phyloP scores from a whole-genome alignment of 2,888 invertebrate species.

The Hoplodrina blanda region DNA sequence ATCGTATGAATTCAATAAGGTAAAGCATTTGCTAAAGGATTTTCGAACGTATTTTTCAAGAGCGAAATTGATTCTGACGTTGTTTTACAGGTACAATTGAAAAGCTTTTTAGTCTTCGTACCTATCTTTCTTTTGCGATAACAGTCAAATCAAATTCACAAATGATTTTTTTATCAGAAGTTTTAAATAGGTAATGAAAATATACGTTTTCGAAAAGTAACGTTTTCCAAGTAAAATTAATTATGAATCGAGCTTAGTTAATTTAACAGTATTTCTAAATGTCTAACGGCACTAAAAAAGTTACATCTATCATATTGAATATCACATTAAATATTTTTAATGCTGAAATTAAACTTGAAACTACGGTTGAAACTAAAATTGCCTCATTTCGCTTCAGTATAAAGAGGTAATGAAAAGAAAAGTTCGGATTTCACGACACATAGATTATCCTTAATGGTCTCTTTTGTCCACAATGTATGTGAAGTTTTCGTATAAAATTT shows the following conservation, averaged over 20 bases:
- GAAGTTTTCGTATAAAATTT: slow-evolving; percentile 84
- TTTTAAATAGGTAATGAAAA: slow-evolving; percentile 8
- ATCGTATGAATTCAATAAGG: slow-evolving; percentile 65
- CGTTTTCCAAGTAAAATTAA: neutral
- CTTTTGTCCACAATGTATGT: slow-evolving; percentile 84
- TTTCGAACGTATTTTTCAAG: slow-evolving; percentile 57
- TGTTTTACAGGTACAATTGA: slow-evolving; percentile 50
- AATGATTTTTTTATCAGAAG: neutral
- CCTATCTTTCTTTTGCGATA: slow-evolving; percentile 58
- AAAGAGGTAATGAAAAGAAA: slow-evolving; percentile 83
- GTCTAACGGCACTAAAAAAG: slow-evolving; percentile 11
- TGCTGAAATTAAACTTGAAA: slow-evolving; percentile 49
- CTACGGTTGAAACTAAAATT: slow-evolving; percentile 67
- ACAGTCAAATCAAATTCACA: slow-evolving; percentile 45
- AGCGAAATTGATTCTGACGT: slow-evolving; percentile 57
- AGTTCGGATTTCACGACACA: slow-evolving; percentile 81
- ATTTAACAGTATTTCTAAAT: slow-evolving; percentile 5
- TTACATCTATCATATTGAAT: neutral
- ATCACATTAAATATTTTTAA: slow-evolving; percentile 39
- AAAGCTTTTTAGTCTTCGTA: slow-evolving; percentile 45
- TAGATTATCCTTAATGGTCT: slow-evolving; percentile 83
- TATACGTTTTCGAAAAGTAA: neutral
- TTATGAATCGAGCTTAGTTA: neutral
- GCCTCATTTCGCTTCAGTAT: slow-evolving; percentile 73
- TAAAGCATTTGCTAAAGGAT: slow-evolving; percentile 60